phyloP scores from a whole-genome alignment of 2,888 invertebrate genomes.

The Dendrolimus houi region DNA sequence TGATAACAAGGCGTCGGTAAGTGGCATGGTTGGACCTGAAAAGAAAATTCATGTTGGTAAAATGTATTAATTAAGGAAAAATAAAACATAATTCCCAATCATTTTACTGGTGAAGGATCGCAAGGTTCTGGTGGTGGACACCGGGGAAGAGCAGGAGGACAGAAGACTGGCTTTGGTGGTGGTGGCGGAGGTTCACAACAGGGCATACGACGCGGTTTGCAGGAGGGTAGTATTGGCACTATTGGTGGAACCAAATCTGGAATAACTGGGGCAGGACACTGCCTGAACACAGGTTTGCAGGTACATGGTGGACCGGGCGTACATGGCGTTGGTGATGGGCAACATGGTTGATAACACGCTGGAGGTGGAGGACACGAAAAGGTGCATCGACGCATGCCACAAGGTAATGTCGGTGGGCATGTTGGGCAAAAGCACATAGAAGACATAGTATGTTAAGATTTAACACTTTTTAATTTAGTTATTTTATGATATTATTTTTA shows the following conservation, averaged over 20 bases:
- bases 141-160: conserved; percentile 61
- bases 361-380: conserved; percentile 50
- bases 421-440: conserved; percentile 47
- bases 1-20: conserved; percentile 59
- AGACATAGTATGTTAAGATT: conserved; percentile 31
- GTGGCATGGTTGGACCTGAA: conserved; percentile 53
- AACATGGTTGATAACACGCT: conserved; percentile 52
- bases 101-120: conserved; percentile 58
- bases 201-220: conserved; percentile 50
- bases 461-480: conserved; percentile 7
- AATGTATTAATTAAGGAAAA: too few relatives aligned
- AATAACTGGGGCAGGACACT: conserved; percentile 52
- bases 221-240: conserved; percentile 53
- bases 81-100: background rate
- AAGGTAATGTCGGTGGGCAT: conserved; percentile 58
- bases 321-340: conserved; percentile 54
- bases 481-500: conserved; percentile 1
- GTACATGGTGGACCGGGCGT: conserved; percentile 60
- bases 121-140: conserved; percentile 59
- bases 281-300: conserved; percentile 48
- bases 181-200: conserved; percentile 44
- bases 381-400: conserved; percentile 43
- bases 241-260: conserved; percentile 59
- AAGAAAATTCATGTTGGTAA: conserved; percentile 9
- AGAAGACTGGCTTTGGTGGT: conserved; percentile 48